A percentile compares a stretch with the other conserved stretches of the same genome.
Evolutionary conservation across 2,888 invertebrate genomes (phyloP).

Genomic region (Chalcis sispes): DNA sequence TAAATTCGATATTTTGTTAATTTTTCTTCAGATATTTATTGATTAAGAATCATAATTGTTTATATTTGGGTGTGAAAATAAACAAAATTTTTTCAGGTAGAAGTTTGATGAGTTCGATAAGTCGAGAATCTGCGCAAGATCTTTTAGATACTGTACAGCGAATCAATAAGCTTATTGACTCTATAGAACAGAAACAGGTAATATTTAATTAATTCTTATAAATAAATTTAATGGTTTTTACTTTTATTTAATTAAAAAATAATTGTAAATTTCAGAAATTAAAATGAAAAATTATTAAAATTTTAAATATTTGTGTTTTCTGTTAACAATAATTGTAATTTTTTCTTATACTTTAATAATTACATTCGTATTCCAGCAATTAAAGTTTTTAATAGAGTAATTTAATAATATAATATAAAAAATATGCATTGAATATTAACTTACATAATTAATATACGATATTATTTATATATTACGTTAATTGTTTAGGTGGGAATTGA

Average conservation of each 20-base stretch:
- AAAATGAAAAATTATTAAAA: background rate
- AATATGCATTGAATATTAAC: too few relatives aligned
- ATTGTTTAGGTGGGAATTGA: constrained; percentile 76
- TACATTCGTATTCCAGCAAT: too few relatives aligned
- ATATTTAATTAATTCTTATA: background rate
- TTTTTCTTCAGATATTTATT: background rate
- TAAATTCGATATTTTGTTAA: background rate
- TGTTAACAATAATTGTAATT: constrained; percentile 3
- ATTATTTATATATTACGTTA: too few relatives aligned
- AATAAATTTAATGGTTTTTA: too few relatives aligned
- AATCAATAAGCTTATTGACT: constrained; percentile 79
- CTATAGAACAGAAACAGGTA: constrained; percentile 80
- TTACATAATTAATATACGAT: too few relatives aligned
- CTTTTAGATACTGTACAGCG: constrained; percentile 79
- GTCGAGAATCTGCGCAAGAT: constrained; percentile 79
- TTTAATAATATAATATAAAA: too few relatives aligned
- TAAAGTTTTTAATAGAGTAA: too few relatives aligned
- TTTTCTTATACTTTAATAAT: constrained; percentile 18
- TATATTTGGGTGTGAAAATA: background rate
- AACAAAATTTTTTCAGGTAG: constrained; percentile 63
- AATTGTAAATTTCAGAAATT: too few relatives aligned
- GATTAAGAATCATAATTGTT: background rate
- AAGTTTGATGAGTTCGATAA: constrained; percentile 67
- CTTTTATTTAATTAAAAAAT: too few relatives aligned
- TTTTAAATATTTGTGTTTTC: background rate